Evolutionary conservation across 1,140 invertebrate genomes (phyloP).

Genomic region (Tetragonula clypearis): DNA sequence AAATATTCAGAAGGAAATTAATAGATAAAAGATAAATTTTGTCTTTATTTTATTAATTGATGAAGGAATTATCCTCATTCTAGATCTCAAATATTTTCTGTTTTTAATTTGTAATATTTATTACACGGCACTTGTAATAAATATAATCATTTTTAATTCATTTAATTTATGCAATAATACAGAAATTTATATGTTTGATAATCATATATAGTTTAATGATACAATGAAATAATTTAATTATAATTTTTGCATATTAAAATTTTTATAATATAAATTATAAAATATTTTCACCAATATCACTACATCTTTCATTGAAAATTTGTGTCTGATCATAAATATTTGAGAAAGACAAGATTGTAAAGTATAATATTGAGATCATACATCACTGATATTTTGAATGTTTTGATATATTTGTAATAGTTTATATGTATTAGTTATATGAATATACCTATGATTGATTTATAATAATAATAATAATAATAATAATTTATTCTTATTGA

Average conservation of each 20-base stretch:
- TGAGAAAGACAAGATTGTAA: background rate
- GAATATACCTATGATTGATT: background rate
- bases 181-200: background rate
- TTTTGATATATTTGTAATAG: constrained; percentile 5
- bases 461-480: background rate
- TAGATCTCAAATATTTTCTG: background rate
- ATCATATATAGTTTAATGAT: background rate
- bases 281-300: background rate
- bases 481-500: constrained; percentile 3
- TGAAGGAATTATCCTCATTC: background rate
- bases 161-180: background rate
- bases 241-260: background rate
- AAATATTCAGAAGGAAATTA: background rate
- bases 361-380: background rate
- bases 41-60: background rate
- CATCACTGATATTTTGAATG: background rate
- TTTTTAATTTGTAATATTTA: constrained; percentile 1
- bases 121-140: background rate
- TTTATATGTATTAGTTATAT: background rate
- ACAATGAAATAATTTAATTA: background rate
- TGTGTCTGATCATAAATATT: background rate
- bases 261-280: background rate
- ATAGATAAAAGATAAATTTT: background rate
- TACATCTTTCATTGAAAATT: constrained; percentile 8
- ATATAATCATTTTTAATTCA: constrained; percentile 12